Base-by-base conservation (phyloP, 2,888 invertebrate species). In the Rhingia rostrata region DNA sequence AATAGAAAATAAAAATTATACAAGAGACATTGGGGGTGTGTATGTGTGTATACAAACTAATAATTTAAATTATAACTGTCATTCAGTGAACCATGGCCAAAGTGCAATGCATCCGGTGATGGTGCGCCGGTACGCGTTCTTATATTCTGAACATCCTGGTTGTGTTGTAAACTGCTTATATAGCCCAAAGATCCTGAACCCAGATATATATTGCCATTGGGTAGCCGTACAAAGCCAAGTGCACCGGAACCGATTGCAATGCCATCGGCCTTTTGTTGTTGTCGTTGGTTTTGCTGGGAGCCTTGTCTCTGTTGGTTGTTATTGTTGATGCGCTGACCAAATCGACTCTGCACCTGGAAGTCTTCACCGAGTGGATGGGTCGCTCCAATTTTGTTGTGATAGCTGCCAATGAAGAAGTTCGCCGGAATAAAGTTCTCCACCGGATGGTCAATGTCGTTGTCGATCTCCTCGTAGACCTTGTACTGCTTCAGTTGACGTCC, bases 151-250 rank as follows among this genome's bases (percentile, higher is more conserved):
- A 90, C 86, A 3, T 88, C 89, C 22, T 88, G 88, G 4, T 86
- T 86, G 4, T 89, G 88, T 80, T 91, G 90, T 66, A 90, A 88
- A 3, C 88, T 89, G 77, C 90, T 91, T 4, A 91, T 89, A 69
- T 91, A 92, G 30, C 91, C 92, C 60, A 92, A 77, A 0, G 92
- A 91, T 2, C 92, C 92, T 1, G 92, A 92, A 9, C 92, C 92
- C 49, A 92, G 79, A 45, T 90, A 90, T 5, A 92, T 88, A 67
- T 89, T 90, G 14, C 92, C 92, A 75, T 91, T 92, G 54, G 91
- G 88, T 45, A 90, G 82, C 0, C 90, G 89, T 4, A 92, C 90
- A 69, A 90, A 92, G 3, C 92, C 92, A 60, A 92, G 84, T 4
- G 91, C 90, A 0, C 92, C 92, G 0, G 92, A 92, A 2, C 92